Conservation (phyloP, 92 coral and sea anemone genomes). For the Montipora capitata region DNA sequence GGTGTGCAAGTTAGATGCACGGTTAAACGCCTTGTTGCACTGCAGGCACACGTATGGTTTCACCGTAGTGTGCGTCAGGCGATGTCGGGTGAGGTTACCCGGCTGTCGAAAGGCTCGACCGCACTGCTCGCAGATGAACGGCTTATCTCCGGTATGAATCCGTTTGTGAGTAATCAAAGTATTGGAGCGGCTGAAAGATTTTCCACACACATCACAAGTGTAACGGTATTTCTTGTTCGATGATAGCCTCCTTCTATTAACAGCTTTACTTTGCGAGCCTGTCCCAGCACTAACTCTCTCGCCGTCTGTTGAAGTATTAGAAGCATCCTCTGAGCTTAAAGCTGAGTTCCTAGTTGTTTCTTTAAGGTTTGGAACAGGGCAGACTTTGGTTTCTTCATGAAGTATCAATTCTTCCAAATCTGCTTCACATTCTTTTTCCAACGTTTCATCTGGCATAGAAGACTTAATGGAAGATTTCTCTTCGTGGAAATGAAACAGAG, state of each 20-base stretch:
- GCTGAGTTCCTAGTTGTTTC: not conserved
- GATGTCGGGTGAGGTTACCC: conserved; percentile 89
- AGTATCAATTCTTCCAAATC: not conserved
- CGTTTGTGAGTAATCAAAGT: conserved; percentile 86
- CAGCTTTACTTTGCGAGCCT: not conserved
- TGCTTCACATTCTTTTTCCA: not conserved
- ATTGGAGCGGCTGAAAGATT: conserved; percentile 92
- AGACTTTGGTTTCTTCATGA: not conserved
- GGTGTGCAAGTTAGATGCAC: conserved; percentile 98
- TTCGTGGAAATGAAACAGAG: not conserved
- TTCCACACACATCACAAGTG: conserved; percentile 85
- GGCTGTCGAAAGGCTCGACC: conserved; percentile 94
- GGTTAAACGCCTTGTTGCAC: conserved; percentile 98
- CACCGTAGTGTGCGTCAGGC: conserved; percentile 89
- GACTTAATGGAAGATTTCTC: not conserved
- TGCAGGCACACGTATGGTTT: conserved; percentile 97
- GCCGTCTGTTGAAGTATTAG: not conserved
- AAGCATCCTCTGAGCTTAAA: not conserved
- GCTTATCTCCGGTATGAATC: conserved; percentile 91
- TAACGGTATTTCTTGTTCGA: conserved; percentile 77
- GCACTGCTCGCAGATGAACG: conserved; percentile 85
- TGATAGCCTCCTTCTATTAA: not conserved
- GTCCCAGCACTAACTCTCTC: not conserved
- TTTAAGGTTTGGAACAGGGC: not conserved
- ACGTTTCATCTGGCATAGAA: not conserved